Percentiles rank a stretch among this genome's conserved stretches.
Conservation (phyloP, 2,888 invertebrate genomes). For the Gibbula magus region DNA sequence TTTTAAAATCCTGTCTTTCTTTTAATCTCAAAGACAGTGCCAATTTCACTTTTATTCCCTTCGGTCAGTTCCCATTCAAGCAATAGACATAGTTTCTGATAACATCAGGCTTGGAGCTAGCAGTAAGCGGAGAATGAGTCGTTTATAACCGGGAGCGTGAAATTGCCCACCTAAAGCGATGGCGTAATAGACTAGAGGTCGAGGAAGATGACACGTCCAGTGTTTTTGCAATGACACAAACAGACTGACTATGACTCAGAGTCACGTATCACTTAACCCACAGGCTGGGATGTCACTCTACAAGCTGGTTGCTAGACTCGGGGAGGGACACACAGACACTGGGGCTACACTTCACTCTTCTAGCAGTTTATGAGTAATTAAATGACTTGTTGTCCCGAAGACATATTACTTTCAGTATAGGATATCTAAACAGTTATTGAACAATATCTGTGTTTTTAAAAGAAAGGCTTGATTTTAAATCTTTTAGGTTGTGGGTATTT, state of each 20-base stretch:
- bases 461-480: too few relatives aligned
- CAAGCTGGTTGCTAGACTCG: too few relatives aligned
- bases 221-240: not conserved
- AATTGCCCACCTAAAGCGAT: constrained; percentile 5
- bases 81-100: constrained; percentile 7
- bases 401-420: too few relatives aligned
- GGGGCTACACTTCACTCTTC: too few relatives aligned
- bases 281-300: too few relatives aligned
- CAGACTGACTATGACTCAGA: not conserved
- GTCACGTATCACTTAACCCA: not conserved
- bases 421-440: too few relatives aligned
- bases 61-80: not conserved
- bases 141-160: not conserved
- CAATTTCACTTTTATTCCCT: constrained; percentile 8
- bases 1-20: not conserved
- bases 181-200: constrained; percentile 9
- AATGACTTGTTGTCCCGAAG: too few relatives aligned
- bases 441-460: too few relatives aligned
- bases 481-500: too few relatives aligned
- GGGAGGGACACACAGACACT: too few relatives aligned
- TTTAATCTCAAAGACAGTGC: not conserved
- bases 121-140: not conserved
- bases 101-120: not conserved
- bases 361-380: too few relatives aligned
- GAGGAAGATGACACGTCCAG: not conserved